Base-by-base conservation (phyloP, 2,888 invertebrate genomes). In the Cheilosia scutellata region DNA sequence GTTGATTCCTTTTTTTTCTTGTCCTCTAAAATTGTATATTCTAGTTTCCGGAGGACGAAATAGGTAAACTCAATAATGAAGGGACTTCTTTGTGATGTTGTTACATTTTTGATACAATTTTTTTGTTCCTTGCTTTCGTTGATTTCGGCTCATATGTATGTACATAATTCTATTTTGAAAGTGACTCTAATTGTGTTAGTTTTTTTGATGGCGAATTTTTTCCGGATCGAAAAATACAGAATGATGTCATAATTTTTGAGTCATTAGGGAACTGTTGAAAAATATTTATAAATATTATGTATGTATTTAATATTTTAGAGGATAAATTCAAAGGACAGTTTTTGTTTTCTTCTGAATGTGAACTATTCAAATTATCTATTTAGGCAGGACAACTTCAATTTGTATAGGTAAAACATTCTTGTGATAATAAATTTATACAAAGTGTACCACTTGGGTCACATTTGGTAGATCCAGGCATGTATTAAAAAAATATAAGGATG, bases 41-140 rank as follows among this genome's bases (percentile, higher is more conserved):
- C 57, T 74, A 74, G 79, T 57, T 79, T 79, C 66, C 9, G 78
- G 70, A n/a, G 29, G 49, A 60, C 13, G 31, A 66, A 66, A 72
- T 75, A 49, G 65, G 42, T 68, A 68, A 68, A 76, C 60, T 76
- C 62, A 76, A 76, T 76, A 68, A 76, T 40, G 66, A 76, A 68
- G 42, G 66, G 76, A 60, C 60, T 40, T 51, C 33, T 58, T 76
- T 51, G 37, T 65, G 57, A 31, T 31, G 49, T 33, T 44, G 25
- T 44, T 33, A 37, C 49, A 40, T 40, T 47, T 51, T 31, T 4
- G 33, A 7, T 27, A 4, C 16, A 5, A 5, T 53, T 62, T 27
- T 16, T 33, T 13, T 33, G n/a, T n/a, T 37, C 40, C 29, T 0
- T 16, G 9, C 7, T 20, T 16, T 29, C 25, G 13, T 29, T 42